Base-by-base conservation (phyloP, 2,797 vertebrate genomes). In the Emys orbicularis region DNA sequence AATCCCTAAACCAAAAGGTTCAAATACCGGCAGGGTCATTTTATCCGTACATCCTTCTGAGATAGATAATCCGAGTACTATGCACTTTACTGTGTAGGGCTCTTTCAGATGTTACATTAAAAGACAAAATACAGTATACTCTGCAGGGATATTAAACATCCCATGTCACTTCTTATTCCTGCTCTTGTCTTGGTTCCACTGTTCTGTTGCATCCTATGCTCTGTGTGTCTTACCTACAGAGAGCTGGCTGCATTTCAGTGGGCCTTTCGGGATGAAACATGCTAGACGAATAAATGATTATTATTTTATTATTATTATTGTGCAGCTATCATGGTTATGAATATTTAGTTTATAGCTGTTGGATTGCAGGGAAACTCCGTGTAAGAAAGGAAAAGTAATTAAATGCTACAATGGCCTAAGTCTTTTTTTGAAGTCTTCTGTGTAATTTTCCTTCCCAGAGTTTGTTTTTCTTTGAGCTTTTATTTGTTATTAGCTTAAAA, bases 401-500 rank as follows among this genome's bases (percentile, higher is more conserved):
- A 79, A 31, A 5, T 90, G 65, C 56, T 95, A 49, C 96, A 96
- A 92, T n/a, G 68, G 47, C 11, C 88, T 84, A 27, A 88, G 53
- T 68, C 16, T 53, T 94, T 84, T 77, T 90, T 83, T 88, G 44
- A 90, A 82, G 6, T 52, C 44, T 83, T 94, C 76, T 80, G 54
- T 72, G 6, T 79, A 79, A 77, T 81, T 49, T 23, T 68, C n/a
- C 49, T 95, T 41, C 68, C 41, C 57, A 86, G 86, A 90, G 1
- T 74, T 61, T 65, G 31, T 21, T 94, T 90, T 97, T 88, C 72
- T 90, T 87, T 90, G 49, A 72, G 79, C 52, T 79, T 89, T 23
- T 94, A 84, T 95, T 97, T 97, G 85, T 94, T 93, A 90, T 94
- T 97, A 90, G 72, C 79, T 94, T 93, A 94, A 93, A 83, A 80